Conservation (phyloP, 1,140 invertebrate species). For the Listronotus oregonensis region DNA sequence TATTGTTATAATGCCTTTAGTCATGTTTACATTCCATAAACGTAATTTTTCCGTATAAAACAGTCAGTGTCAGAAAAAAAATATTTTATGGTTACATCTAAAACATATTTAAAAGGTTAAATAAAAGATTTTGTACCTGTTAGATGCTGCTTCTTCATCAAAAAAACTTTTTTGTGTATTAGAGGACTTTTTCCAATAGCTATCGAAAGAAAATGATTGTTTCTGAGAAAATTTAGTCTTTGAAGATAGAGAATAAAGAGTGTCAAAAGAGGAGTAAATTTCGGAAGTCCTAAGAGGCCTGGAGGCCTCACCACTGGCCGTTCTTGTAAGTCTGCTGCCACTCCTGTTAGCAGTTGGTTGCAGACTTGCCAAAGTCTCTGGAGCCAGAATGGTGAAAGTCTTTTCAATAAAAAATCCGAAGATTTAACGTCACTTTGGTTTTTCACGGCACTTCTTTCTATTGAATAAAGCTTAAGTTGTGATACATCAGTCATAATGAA, state of each 20-base stretch:
- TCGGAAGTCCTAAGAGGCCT: conserved; percentile 23
- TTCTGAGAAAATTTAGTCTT: conserved; percentile 30
- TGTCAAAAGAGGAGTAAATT: conserved; percentile 40
- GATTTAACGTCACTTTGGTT: conserved; percentile 29
- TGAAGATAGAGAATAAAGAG: conserved; percentile 29
- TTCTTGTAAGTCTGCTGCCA: conserved; percentile 35
- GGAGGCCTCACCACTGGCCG: conserved; percentile 37
- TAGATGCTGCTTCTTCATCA: conserved; percentile 22
- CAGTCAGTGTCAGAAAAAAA: no score
- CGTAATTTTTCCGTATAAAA: no score
- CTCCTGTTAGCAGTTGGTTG: conserved; percentile 35
- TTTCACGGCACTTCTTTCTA: conserved; percentile 30
- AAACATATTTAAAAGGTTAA: no score
- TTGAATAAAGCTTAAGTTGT: conserved; percentile 26
- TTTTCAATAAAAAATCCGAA: conserved; percentile 33
- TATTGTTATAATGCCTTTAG: no score
- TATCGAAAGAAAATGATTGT: conserved; percentile 34
- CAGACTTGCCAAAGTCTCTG: conserved; percentile 43
- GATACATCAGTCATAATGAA: conserved; percentile 49
- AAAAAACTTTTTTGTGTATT: conserved; percentile 26
- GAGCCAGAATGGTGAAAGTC: conserved; percentile 47
- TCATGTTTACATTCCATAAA: no score
- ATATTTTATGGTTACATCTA: no score
- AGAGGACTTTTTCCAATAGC: conserved; percentile 34
- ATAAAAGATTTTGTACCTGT: conserved; percentile 10